Percentiles rank a stretch among this genome's conserved stretches.
Conservation (phyloP, 2,113 vertebrate species). For the Aramus guarauna region DNA sequence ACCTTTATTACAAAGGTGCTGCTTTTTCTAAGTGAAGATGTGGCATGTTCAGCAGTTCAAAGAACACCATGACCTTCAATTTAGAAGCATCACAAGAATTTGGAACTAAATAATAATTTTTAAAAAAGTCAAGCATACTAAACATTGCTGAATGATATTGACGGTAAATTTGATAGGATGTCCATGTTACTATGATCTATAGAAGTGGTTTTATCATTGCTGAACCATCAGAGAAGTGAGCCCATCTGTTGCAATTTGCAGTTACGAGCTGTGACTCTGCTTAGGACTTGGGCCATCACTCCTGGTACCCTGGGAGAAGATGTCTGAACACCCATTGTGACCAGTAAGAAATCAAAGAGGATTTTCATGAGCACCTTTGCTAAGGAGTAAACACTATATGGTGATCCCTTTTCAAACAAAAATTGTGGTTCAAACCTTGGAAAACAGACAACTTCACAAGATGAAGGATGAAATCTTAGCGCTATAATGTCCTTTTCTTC, state of each 20-base stretch:
- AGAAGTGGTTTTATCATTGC: not conserved
- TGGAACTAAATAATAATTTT: not conserved
- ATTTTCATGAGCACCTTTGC: not conserved
- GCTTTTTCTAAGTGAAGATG: not conserved
- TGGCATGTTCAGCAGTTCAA: not conserved
- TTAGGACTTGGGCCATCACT: not conserved
- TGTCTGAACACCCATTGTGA: not conserved
- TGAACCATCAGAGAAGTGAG: not conserved
- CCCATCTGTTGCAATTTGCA: not conserved
- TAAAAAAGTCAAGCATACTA: not conserved
- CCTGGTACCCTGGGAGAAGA: not conserved
- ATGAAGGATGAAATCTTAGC: not conserved
- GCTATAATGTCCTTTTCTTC: not conserved
- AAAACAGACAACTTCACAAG: not conserved
- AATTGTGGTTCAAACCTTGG: not conserved
- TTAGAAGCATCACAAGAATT: not conserved
- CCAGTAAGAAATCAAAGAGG: not conserved
- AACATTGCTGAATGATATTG: not conserved
- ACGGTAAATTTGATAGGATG: not conserved
- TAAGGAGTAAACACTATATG: not conserved
- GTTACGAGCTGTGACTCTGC: accelerated
- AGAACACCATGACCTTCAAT: not conserved
- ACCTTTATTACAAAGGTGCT: not conserved
- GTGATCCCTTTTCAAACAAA: not conserved
- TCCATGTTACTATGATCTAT: not conserved